phyloP scores from a whole-genome alignment of 1,140 invertebrate species.

The Tribolium castaneum region DNA sequence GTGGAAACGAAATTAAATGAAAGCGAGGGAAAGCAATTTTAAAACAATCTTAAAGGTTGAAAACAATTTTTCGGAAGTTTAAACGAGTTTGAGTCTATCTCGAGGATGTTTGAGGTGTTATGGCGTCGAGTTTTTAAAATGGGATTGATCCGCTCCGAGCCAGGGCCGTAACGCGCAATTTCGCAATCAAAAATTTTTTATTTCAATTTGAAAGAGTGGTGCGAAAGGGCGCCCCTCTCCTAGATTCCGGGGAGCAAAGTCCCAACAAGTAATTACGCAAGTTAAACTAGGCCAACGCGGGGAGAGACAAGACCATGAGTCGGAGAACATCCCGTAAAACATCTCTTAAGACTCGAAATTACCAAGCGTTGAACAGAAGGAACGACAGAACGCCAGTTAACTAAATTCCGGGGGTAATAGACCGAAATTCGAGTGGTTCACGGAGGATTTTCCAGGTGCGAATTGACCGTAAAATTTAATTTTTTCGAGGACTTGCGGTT shows the following conservation, averaged over 20 bases:
- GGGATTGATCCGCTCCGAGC: background rate
- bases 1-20: background rate
- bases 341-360: slow-evolving; percentile 20
- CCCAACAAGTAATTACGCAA: slow-evolving; percentile 28
- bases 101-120: background rate
- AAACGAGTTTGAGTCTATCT: slow-evolving; percentile 10
- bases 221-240: background rate
- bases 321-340: slow-evolving; percentile 31
- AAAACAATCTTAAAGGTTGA: slow-evolving; percentile 11
- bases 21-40: background rate
- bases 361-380: slow-evolving; percentile 28
- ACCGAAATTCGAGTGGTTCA: slow-evolving; percentile 13
- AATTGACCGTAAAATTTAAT: slow-evolving; percentile 30
- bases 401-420: slow-evolving; percentile 16
- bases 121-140: background rate
- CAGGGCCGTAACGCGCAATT: background rate
- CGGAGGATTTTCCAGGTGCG: slow-evolving; percentile 15
- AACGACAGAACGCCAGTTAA: slow-evolving; percentile 24
- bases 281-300: slow-evolving; percentile 4
- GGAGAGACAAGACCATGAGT: slow-evolving; percentile 25
- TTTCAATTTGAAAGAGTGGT: slow-evolving; percentile 1
- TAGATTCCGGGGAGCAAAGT: slow-evolving; percentile 1
- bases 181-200: background rate
- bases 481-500: slow-evolving; percentile 3
- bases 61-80: slow-evolving; percentile 22